Conservation (phyloP, 1,140 invertebrate species). For the Anagrus nilaparvatae region DNA sequence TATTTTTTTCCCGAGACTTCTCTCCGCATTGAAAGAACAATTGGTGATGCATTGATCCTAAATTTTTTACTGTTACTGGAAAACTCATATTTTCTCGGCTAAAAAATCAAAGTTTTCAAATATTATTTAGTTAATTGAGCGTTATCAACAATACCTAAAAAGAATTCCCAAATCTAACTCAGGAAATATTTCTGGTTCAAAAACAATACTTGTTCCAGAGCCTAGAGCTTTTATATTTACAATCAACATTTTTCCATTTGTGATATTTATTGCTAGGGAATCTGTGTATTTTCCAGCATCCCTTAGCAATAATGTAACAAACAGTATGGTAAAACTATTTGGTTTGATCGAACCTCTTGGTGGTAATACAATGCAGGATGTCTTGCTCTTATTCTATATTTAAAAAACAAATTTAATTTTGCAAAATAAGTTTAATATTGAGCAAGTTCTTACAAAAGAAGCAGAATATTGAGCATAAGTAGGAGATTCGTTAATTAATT, state of each 20-base stretch:
- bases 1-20: slow-evolving; percentile 11
- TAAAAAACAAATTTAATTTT: slow-evolving; percentile 7
- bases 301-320: slow-evolving; percentile 25
- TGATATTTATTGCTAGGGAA: slow-evolving; percentile 23
- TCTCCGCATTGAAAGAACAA: slow-evolving; percentile 26
- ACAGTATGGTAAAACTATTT: slow-evolving; percentile 20
- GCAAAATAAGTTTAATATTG: slow-evolving; percentile 4
- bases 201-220: slow-evolving; percentile 33
- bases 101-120: slow-evolving; percentile 5
- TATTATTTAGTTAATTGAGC: background rate
- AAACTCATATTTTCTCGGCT: slow-evolving; percentile 28
- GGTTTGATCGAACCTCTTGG: slow-evolving; percentile 19
- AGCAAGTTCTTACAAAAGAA: slow-evolving; percentile 22
- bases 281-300: slow-evolving; percentile 29
- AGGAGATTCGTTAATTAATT: slow-evolving; percentile 39
- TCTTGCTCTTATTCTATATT: slow-evolving; percentile 18
- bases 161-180: slow-evolving; percentile 33
- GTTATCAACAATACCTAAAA: slow-evolving; percentile 23
- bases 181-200: slow-evolving; percentile 34
- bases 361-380: slow-evolving; percentile 19
- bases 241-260: slow-evolving; percentile 21
- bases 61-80: slow-evolving; percentile 33
- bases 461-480: slow-evolving; percentile 31
- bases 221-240: slow-evolving; percentile 27
- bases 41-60: slow-evolving; percentile 27